Conservation (phyloP, 2,797 vertebrate genomes). For the Phylloscopus collybita region DNA sequence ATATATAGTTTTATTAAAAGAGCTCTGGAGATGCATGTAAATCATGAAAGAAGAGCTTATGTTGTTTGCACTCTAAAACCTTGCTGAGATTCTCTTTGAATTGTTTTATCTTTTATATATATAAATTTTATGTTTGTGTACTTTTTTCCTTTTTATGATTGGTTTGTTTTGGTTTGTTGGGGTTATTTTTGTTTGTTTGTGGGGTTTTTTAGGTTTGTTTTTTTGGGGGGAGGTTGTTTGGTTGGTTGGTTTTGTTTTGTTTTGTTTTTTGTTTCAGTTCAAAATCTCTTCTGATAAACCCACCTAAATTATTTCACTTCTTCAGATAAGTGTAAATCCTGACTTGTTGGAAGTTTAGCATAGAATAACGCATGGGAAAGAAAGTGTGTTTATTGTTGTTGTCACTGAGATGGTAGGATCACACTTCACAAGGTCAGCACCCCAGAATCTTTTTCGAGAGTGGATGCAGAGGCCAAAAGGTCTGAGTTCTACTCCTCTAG, state of each 20-base stretch:
- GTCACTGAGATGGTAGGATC: background rate
- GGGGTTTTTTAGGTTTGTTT: background rate
- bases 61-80: slow-evolving; percentile 51
- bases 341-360: background rate
- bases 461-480: background rate
- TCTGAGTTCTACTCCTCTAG: background rate
- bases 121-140: background rate
- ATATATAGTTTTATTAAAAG: slow-evolving; percentile 60
- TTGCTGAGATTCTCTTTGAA: slow-evolving; percentile 55
- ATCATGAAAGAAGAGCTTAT: slow-evolving; percentile 52
- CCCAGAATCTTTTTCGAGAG: background rate
- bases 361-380: background rate
- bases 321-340: background rate
- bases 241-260: background rate
- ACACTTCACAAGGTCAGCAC: background rate
- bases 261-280: background rate
- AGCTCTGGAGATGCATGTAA: slow-evolving; percentile 47
- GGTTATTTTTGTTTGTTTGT: no score
- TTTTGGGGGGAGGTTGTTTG: background rate
- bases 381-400: background rate
- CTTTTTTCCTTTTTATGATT: background rate
- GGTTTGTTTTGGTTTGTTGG: background rate
- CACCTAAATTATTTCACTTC: background rate
- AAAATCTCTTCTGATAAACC: background rate
- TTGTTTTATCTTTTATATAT: slow-evolving; percentile 18